phyloP scores from a whole-genome alignment of 2,113 vertebrate genomes.

The Menura novaehollandiae region DNA sequence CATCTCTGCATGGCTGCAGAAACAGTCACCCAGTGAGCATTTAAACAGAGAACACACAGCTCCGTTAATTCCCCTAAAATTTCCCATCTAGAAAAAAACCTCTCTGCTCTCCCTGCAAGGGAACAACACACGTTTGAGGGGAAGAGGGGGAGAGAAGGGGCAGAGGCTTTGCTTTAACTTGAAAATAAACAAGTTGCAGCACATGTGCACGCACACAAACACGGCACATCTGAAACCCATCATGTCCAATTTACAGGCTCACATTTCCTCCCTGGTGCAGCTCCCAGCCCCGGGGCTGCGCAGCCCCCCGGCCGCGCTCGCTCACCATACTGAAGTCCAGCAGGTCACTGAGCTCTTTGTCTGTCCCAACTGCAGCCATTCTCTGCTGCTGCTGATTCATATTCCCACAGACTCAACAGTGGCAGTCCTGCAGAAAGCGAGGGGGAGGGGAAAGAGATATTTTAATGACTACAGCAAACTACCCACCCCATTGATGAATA shows the following conservation, averaged over 20 bases:
- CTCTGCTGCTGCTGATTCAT: slow-evolving; percentile 97
- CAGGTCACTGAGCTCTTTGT: slow-evolving; percentile 99
- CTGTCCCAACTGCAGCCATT: slow-evolving; percentile 96
- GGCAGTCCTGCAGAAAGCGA: slow-evolving; percentile 80
- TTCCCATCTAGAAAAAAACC: neutral
- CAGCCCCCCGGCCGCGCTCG: neutral
- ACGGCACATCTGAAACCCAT: slow-evolving; percentile 50
- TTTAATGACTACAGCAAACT: slow-evolving; percentile 57
- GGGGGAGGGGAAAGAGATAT: slow-evolving; percentile 12
- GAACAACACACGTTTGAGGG: neutral
- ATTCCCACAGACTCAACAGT: slow-evolving; percentile 80
- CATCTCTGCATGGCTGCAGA: neutral
- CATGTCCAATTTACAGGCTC: slow-evolving; percentile 43
- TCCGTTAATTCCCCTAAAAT: neutral
- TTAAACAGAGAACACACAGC: neutral
- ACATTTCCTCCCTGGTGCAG: slow-evolving; percentile 17
- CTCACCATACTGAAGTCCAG: slow-evolving; percentile 99
- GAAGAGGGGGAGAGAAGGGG: neutral
- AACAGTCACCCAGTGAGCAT: neutral
- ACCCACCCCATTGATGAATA: slow-evolving; percentile 46
- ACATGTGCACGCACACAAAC: slow-evolving; percentile 56
- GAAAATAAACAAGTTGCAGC: slow-evolving; percentile 61
- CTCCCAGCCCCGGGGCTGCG: neutral
- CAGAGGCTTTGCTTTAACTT: slow-evolving; percentile 28
- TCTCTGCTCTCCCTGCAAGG: neutral